Percentiles rank a stretch among this genome's conserved stretches.
These are phyloP conservation scores for Temnothorax nylanderi DNA, from an alignment of 1,140 invertebrate species.

Conservation along the genomic window DNA sequence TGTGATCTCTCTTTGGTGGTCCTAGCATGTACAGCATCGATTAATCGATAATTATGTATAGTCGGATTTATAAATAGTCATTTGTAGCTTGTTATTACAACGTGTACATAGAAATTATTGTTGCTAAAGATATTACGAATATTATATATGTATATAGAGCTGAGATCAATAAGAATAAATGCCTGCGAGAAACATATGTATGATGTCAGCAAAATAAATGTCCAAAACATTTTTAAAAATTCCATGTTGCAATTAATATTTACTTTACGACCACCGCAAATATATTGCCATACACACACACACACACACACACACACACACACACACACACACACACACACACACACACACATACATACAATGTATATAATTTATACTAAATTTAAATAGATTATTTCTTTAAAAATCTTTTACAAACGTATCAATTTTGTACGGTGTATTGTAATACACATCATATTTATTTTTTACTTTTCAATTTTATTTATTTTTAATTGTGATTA, in stretches of 20 bases:
- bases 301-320: background rate
- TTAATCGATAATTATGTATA: conserved; percentile 41
- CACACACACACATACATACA: background rate
- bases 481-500: background rate
- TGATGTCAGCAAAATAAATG: conserved; percentile 80
- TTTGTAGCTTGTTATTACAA: conserved; percentile 32
- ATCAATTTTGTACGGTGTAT: conserved; percentile 1
- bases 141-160: conserved; percentile 62
- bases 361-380: background rate
- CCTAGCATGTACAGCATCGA: conserved; percentile 14
- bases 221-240: conserved; percentile 75
- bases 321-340: background rate
- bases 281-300: background rate
- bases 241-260: conserved; percentile 45
- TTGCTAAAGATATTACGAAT: conserved; percentile 40
- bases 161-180: conserved; percentile 13
- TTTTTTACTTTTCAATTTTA: background rate
- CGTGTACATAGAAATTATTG: conserved; percentile 63
- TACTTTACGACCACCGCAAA: background rate
- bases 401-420: background rate
- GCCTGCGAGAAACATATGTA: conserved; percentile 46
- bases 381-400: background rate
- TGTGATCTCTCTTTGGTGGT: conserved; percentile 33
- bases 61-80: conserved; percentile 21
- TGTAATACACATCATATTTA: background rate